phyloP scores from a whole-genome alignment of 1,140 invertebrate species.

The Drosophila orosa region DNA sequence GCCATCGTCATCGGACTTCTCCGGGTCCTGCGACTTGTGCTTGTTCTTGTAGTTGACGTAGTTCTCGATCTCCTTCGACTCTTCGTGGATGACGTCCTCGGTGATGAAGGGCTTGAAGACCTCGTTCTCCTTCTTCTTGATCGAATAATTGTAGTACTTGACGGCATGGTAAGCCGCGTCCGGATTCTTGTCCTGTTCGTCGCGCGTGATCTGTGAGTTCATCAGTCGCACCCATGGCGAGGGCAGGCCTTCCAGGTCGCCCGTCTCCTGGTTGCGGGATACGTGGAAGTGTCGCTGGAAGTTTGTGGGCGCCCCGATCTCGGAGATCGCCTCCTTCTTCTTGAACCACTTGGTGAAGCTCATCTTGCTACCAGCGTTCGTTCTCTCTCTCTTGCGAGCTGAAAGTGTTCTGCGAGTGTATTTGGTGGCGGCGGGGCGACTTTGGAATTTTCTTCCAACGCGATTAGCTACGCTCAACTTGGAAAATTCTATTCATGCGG shows the following conservation, averaged over 20 bases:
- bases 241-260: constrained; percentile 91
- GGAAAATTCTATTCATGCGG: constrained; percentile 71
- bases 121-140: constrained; percentile 90
- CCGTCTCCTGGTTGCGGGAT: constrained; percentile 90
- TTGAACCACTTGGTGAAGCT: constrained; percentile 76
- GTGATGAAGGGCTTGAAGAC: constrained; percentile 92
- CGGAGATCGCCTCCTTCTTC: constrained; percentile 84
- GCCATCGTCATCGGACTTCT: constrained; percentile 76
- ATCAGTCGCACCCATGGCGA: constrained; percentile 91
- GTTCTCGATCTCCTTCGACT: constrained; percentile 91
- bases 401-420: constrained; percentile 1
- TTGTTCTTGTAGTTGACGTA: constrained; percentile 89
- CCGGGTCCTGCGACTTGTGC: constrained; percentile 86
- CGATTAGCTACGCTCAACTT: constrained; percentile 70
- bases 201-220: constrained; percentile 93
- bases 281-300: constrained; percentile 93
- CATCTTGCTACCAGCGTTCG: constrained; percentile 44
- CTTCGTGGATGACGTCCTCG: constrained; percentile 90
- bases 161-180: constrained; percentile 93
- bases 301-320: constrained; percentile 90
- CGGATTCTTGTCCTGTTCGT: constrained; percentile 96
- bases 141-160: constrained; percentile 95
- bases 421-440: constrained; percentile 5
- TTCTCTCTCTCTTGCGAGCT: constrained; percentile 9
- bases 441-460: constrained; percentile 69